These are phyloP conservation scores for Sebastolobus alascanus DNA, from an alignment of 2,797 vertebrate species.

Conservation along the genomic window DNA sequence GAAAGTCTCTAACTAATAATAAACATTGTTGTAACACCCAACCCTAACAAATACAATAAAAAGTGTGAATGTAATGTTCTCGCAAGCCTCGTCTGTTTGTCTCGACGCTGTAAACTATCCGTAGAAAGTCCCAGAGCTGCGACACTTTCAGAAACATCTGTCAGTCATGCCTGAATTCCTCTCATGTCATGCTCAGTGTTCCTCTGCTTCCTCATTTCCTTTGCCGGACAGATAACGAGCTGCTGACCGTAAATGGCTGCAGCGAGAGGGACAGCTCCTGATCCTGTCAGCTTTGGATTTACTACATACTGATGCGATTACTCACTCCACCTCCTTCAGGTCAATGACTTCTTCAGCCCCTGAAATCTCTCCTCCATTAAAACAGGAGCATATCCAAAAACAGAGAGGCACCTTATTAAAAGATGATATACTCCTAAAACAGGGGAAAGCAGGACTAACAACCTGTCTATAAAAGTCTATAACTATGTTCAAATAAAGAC, in stretches of 20 bases:
- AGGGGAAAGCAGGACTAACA: neutral
- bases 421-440: neutral
- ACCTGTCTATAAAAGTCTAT: neutral
- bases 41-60: no score
- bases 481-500: neutral
- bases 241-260: constrained; percentile 14
- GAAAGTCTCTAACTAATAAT: no score
- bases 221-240: neutral
- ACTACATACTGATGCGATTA: constrained; percentile 14
- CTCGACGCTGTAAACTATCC: neutral
- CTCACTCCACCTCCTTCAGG: neutral
- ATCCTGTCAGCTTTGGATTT: neutral
- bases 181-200: neutral
- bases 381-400: neutral
- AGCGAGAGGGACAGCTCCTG: constrained; percentile 2
- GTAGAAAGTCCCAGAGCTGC: neutral
- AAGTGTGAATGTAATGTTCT: no score
- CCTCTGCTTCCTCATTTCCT: constrained; percentile 2
- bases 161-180: neutral
- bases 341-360: neutral
- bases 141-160: neutral
- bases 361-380: neutral
- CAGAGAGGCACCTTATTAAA: neutral
- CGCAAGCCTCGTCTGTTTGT: neutral
- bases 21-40: no score